These are phyloP conservation scores for Rotaria magnacalcarata DNA, from an alignment of 2,888 invertebrate species.

Conservation along the genomic window DNA sequence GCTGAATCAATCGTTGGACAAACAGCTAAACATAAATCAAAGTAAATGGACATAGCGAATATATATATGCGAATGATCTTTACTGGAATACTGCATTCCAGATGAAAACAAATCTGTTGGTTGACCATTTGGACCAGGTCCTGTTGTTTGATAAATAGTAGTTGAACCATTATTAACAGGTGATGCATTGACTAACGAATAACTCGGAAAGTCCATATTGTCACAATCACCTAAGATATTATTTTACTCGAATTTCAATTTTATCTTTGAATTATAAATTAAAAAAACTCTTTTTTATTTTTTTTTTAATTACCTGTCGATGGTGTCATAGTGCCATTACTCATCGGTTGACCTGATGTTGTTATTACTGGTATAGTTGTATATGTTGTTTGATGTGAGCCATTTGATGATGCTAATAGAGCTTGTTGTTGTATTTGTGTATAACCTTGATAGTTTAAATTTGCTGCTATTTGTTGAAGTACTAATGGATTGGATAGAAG, in stretches of 20 bases:
- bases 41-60: too few relatives aligned
- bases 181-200: slow-evolving; percentile 20
- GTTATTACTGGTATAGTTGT: slow-evolving; percentile 2
- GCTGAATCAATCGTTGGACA: slow-evolving; percentile 16
- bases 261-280: neutral
- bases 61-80: neutral
- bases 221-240: slow-evolving; percentile 11
- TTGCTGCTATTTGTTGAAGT: slow-evolving; percentile 47
- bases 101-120: slow-evolving; percentile 18
- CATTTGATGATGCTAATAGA: neutral
- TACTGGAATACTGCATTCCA: slow-evolving; percentile 33
- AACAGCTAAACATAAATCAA: neutral
- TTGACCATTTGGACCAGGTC: neutral
- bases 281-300: neutral
- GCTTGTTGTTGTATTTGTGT: slow-evolving; percentile 30
- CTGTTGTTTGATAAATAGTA: slow-evolving; percentile 25
- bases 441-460: slow-evolving; percentile 34
- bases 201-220: slow-evolving; percentile 22
- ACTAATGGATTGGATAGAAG: slow-evolving; percentile 81
- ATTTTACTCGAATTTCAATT: neutral
- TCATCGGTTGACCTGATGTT: neutral
- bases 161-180: slow-evolving; percentile 24
- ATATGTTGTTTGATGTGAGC: slow-evolving; percentile 14
- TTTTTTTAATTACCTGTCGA: neutral
- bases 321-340: slow-evolving; percentile 33